These are phyloP conservation scores for Agelaius phoeniceus DNA, from an alignment of 2,113 vertebrate species.

Conservation along the genomic window DNA sequence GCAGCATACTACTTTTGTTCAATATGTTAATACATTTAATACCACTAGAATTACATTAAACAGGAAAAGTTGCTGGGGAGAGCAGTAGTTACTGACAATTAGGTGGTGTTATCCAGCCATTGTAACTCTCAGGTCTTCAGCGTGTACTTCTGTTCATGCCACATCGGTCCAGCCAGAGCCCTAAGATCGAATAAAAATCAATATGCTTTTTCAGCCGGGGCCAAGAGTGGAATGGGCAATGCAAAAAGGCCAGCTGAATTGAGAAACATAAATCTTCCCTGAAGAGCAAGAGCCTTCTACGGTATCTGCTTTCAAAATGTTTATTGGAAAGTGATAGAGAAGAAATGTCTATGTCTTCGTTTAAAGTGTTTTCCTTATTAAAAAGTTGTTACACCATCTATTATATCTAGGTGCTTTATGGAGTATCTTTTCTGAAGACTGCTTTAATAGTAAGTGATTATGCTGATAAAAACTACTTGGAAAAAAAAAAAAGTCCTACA, in stretches of 20 bases:
- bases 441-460: background rate
- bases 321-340: background rate
- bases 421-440: background rate
- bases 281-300: background rate
- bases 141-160: background rate
- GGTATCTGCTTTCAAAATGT: background rate
- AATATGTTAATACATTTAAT: background rate
- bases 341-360: background rate
- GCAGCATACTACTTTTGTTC: background rate
- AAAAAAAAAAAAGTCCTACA: background rate
- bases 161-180: background rate
- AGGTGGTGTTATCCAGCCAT: background rate
- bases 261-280: background rate
- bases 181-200: background rate
- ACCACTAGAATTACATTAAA: background rate
- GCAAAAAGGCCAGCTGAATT: background rate
- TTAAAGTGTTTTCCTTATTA: background rate
- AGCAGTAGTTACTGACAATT: background rate
- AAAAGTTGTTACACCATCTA: background rate
- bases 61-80: background rate
- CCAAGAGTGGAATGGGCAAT: background rate
- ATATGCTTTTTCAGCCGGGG: background rate
- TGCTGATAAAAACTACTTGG: background rate
- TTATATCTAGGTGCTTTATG: background rate
- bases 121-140: rapidly evolving